A percentile compares a stretch with the other conserved stretches of the same genome.
Evolutionary conservation across 1,140 invertebrate genomes (phyloP).

Genomic region (Monochamus saltuarius): DNA sequence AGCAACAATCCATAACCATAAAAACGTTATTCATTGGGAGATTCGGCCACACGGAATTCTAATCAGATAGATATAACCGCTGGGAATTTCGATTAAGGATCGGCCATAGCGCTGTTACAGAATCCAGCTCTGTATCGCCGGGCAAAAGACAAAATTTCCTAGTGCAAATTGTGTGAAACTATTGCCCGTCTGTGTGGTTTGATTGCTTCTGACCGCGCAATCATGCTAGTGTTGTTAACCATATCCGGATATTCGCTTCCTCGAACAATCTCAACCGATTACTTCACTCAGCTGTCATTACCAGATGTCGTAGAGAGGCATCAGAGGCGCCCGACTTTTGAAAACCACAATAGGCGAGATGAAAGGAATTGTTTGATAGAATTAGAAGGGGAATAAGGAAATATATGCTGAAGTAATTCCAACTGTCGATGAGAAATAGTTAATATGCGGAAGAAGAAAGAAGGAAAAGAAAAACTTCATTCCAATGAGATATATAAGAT

Average conservation of each 20-base stretch:
- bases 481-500: too few relatives aligned
- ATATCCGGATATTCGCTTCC: slow-evolving; percentile 32
- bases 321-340: not conserved
- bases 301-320: slow-evolving; percentile 33
- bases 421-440: too few relatives aligned
- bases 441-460: too few relatives aligned
- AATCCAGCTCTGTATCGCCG: not conserved
- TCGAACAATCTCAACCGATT: slow-evolving; percentile 35
- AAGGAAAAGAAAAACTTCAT: too few relatives aligned
- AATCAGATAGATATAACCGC: not conserved
- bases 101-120: slow-evolving; percentile 1
- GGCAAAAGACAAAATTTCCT: slow-evolving; percentile 23
- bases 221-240: slow-evolving; percentile 36
- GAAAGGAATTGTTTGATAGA: slow-evolving; percentile 15
- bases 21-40: too few relatives aligned
- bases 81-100: slow-evolving; percentile 10
- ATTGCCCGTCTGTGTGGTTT: slow-evolving; percentile 28
- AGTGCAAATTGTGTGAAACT: slow-evolving; percentile 32
- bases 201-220: slow-evolving; percentile 43
- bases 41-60: too few relatives aligned
- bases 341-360: slow-evolving; percentile 5
- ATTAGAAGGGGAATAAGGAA: too few relatives aligned
- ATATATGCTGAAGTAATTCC: too few relatives aligned
- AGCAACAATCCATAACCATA: too few relatives aligned
- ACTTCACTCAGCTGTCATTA: slow-evolving; percentile 37